These are phyloP conservation scores for Cyclura pinguis DNA, from an alignment of 2,797 vertebrate genomes.

Conservation along the genomic window DNA sequence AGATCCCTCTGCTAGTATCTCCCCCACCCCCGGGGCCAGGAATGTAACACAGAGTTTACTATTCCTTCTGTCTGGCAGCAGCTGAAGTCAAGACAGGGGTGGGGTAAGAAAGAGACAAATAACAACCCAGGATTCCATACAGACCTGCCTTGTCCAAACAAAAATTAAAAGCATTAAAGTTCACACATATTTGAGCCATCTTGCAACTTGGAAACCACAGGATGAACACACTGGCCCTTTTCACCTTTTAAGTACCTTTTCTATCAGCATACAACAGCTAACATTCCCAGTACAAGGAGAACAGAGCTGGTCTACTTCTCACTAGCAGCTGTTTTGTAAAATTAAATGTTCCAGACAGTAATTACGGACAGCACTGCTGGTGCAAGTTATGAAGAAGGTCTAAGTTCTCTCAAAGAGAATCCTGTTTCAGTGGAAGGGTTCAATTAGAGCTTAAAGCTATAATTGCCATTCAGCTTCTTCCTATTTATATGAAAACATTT, in stretches of 20 bases:
- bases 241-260: constrained; percentile 5
- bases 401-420: not conserved
- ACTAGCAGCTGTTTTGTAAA: not conserved
- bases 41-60: not conserved
- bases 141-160: not conserved
- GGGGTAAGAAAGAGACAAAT: not conserved
- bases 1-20: not conserved
- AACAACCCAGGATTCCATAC: not conserved
- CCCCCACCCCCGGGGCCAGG: not conserved
- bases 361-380: not conserved
- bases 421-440: not conserved
- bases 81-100: not conserved
- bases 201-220: not conserved
- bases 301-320: not conserved
- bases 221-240: not conserved
- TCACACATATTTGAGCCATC: not conserved
- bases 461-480: not conserved
- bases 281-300: not conserved
- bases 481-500: not conserved
- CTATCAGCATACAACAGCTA: not conserved
- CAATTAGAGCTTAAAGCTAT: not conserved
- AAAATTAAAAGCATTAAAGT: not conserved
- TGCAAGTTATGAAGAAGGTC: not conserved
- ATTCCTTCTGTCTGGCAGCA: not conserved
- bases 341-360: constrained; percentile 6